Percentiles rank a stretch among this genome's conserved stretches.
Evolutionary conservation across 2,888 invertebrate genomes (phyloP).

Genomic region (Drosophila cognata): DNA sequence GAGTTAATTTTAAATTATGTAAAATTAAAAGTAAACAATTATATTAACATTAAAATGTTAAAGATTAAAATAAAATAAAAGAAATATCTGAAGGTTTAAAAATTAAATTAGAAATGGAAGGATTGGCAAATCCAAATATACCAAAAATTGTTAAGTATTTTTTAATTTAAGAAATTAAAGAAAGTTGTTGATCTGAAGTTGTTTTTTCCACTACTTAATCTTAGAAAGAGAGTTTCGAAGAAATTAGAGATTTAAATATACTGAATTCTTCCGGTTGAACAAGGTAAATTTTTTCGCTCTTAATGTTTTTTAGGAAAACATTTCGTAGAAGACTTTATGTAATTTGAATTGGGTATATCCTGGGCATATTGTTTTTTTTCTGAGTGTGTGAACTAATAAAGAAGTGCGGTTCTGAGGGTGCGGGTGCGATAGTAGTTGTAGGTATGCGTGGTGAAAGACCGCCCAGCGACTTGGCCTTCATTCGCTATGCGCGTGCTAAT

Average conservation of each 20-base stretch:
- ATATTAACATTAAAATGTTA: accelerated
- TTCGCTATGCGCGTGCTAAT: constrained; percentile 74
- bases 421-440: constrained; percentile 2
- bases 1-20: not conserved
- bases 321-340: not conserved
- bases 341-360: not conserved
- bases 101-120: not conserved
- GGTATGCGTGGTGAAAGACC: constrained; percentile 5
- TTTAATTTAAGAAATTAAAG: not conserved
- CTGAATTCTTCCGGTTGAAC: not conserved
- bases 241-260: not conserved
- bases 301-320: not conserved
- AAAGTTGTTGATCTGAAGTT: not conserved
- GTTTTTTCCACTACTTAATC: not conserved
- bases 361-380: not conserved
- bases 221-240: not conserved
- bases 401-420: constrained; percentile 10
- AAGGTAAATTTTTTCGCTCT: not conserved
- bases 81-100: not conserved
- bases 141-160: not conserved
- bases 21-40: not conserved
- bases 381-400: not conserved
- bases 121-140: too few species aligned
- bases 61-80: not conserved
- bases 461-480: constrained; percentile 64